A percentile compares a stretch with the other conserved stretches of the same genome.
Evolutionary conservation across 2,797 vertebrate species (phyloP).

Genomic region (Enteromius viviparus): DNA sequence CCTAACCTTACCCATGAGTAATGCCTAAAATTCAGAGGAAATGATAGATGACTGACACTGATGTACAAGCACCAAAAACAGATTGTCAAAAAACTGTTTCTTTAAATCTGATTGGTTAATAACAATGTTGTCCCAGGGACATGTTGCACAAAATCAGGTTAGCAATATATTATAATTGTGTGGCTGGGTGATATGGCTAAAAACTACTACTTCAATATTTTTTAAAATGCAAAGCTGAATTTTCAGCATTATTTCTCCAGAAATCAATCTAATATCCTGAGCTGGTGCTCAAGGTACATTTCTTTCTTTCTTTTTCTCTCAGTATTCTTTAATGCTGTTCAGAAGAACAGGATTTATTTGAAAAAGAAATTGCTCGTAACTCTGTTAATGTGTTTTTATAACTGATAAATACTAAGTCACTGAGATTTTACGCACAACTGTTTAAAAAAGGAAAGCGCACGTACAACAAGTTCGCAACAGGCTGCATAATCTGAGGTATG

Average conservation of each 20-base stretch:
- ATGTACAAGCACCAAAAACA: too few species aligned
- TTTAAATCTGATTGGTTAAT: too few species aligned
- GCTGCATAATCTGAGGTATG: not conserved
- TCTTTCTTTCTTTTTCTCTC: not conserved
- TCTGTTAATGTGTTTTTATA: not conserved
- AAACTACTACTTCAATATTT: not conserved
- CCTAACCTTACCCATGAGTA: too few species aligned
- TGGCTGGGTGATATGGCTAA: too few species aligned
- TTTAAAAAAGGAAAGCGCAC: not conserved
- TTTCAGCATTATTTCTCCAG: not conserved
- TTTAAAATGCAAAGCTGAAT: not conserved
- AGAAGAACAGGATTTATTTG: not conserved
- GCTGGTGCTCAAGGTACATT: not conserved
- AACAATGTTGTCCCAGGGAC: too few species aligned
- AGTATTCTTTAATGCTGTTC: not conserved
- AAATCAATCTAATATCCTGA: not conserved
- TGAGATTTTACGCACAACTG: not conserved
- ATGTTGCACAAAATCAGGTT: too few species aligned
- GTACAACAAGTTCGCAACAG: not conserved
- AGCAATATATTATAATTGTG: too few species aligned
- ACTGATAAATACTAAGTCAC: not conserved
- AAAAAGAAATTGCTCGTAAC: not conserved
- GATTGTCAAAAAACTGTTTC: too few species aligned
- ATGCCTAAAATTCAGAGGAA: too few species aligned
- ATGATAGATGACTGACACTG: too few species aligned